Evolutionary conservation across 2,797 vertebrate species (phyloP), one percentile per base, ranked within the genome.

Genomic region (Miichthys miiuy): DNA sequence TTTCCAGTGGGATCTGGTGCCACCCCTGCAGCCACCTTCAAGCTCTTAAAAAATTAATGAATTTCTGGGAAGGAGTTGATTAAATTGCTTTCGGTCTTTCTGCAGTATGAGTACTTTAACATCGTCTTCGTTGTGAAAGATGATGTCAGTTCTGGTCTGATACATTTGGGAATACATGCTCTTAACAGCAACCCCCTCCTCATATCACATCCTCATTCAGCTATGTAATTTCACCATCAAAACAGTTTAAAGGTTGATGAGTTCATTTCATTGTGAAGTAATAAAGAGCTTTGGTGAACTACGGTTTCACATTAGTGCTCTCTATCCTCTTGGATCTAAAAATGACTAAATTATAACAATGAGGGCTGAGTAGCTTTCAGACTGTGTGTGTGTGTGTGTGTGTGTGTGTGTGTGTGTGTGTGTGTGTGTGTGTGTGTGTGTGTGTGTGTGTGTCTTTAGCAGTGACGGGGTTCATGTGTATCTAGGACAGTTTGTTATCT

Each of bases 401-500:
- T 68, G 70, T 75, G 68, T 48, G 72, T 66, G 52, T 68, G 70
- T 74, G 68, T 48, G 68, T 80, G 70, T 75, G 68, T 48, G 72
- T 27, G 72, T 11, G 12, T 67, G 17, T 60, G 41, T 69, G 71
- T 48, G 21, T 66, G 52, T 68, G 70, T 75, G 52, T 68, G 70
- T 75, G 68, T 48, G 72, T 66, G 52, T 68, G 70, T 74, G 68
- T 48, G 68, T 80, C 34, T 51, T 79, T 68, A 68, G 69, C 54
- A 51, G 77, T 38, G 61, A 41, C 6, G 0, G 44, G 27, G 66
- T 81, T 38, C 69, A 21, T 82, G 76, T 87, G 75, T 82, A 87
- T 89, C 88, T 84, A 87, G 84, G 90, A 61, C 90, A 88, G 71
- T 87, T 90, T 81, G 72, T 86, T 81, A 79, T 86, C 79, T 81